A percentile compares a stretch with the other conserved stretches of the same genome.
phyloP scores from a whole-genome alignment of 2,113 vertebrate species.

The Polypterus senegalus region DNA sequence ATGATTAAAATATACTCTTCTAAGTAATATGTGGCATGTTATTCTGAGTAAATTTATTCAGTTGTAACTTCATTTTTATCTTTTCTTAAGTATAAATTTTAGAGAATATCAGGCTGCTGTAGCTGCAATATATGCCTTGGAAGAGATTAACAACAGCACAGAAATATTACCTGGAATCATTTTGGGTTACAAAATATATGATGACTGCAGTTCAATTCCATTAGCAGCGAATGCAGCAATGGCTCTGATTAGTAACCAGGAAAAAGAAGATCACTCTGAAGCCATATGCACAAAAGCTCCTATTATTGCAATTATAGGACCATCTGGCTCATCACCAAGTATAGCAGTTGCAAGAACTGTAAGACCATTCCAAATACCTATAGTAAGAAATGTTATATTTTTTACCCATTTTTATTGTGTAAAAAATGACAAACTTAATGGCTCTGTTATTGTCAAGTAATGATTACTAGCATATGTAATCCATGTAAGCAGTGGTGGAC shows the following conservation, averaged over 20 bases:
- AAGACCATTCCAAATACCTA: not conserved
- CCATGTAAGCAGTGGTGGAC: too few relatives aligned
- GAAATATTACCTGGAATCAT: not conserved
- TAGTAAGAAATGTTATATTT: not conserved
- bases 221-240: not conserved
- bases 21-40: not conserved
- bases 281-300: not conserved
- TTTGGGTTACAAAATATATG: constrained; percentile 3
- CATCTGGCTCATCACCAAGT: not conserved
- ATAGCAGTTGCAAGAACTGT: constrained; percentile 4
- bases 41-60: not conserved
- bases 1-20: not conserved
- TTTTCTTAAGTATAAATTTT: not conserved
- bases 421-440: too few relatives aligned
- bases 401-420: not conserved
- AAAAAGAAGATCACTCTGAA: not conserved
- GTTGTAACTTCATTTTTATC: not conserved
- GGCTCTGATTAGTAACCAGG: not conserved
- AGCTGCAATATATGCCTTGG: not conserved
- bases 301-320: not conserved
- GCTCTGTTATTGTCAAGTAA: too few relatives aligned
- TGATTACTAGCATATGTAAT: too few relatives aligned
- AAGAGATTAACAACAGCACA: constrained; percentile 4
- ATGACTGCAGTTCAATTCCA: not conserved
- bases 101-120: not conserved